Base-by-base conservation (phyloP, 1,140 invertebrate species). In the Harlomillsia oculata region DNA sequence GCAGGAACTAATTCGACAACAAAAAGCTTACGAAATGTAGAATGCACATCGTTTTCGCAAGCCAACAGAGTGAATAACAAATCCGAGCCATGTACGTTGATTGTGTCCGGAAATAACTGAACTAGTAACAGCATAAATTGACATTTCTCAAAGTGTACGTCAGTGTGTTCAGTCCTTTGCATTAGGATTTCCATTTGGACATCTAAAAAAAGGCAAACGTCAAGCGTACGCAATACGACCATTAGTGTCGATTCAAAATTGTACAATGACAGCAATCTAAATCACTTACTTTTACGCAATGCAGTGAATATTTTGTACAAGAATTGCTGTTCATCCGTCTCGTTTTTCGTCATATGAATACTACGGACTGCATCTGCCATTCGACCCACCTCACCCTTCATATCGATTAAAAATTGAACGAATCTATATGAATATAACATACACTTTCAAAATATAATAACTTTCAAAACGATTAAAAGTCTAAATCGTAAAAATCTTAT, bases 351-450 rank as follows among this genome's bases (percentile, higher is more conserved):
- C 49, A 62, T 46, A 23, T 60, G 53, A 29, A 53, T 26, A 3
- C 29, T 59, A 32, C 49, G 36, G 1, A 65, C 60, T 20, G 63
- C 63, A 45, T 65, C 54, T 1, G 53, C 44, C 5, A 65, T 41
- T 41, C 52, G 53, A 11, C 26, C 41, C 18, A 62, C 46, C 45
- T 65, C 63, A 0, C 49, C 55, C 20, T 53, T 45, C 36, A 65
- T 37, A 11, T 81, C 78, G 50, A 76, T 73, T 16, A 76, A 76
- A 66, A 82, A 82, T 64, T 76, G 75, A 56, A 76, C 69, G 67
- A 80, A 77, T 69, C 80, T 81, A 45, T 52, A n/a, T n/a, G n/a
- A n/a, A n/a, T n/a, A n/a, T n/a, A n/a, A n/a, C n/a, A n/a, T n/a
- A n/a, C n/a, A n/a, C n/a, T n/a, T n/a, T n/a, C n/a, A n/a, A n/a